Conservation (phyloP, 1,140 invertebrate species). For the Saccostrea echinata region DNA sequence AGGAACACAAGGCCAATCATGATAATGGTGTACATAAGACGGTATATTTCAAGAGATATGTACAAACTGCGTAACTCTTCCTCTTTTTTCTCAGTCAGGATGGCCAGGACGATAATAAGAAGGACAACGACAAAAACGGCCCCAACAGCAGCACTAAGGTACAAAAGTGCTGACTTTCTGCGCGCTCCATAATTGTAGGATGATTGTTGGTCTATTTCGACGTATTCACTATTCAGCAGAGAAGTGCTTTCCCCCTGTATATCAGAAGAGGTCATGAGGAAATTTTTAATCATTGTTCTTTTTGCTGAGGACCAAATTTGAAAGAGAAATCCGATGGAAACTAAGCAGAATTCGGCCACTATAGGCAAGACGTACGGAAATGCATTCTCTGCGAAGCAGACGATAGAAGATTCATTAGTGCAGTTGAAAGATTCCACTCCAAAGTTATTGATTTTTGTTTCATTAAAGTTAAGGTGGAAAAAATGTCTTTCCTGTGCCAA, state of each 20-base stretch:
- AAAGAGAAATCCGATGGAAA: constrained; percentile 31
- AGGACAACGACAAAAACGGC: not conserved
- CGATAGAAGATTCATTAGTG: constrained; percentile 5
- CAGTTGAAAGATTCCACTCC: constrained; percentile 35
- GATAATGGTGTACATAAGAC: not conserved
- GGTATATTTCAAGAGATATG: not conserved
- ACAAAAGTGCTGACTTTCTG: not conserved
- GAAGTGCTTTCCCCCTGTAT: not conserved
- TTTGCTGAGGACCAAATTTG: not conserved
- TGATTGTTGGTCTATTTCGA: constrained; percentile 1
- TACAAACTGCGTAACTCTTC: not conserved
- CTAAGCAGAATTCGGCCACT: constrained; percentile 16
- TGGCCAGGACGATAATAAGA: not conserved
- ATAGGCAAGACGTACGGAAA: constrained; percentile 18
- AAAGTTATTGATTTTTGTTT: not conserved
- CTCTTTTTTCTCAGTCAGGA: not conserved
- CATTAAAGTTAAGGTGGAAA: not conserved
- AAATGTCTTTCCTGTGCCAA: not conserved
- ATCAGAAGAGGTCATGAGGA: not conserved
- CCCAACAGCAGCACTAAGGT: not conserved
- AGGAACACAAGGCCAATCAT: not conserved
- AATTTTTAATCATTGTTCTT: not conserved
- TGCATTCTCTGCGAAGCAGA: not conserved
- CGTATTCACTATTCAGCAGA: not conserved
- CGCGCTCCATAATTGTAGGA: not conserved